Base-by-base conservation (phyloP, 1,140 invertebrate genomes). In the Solenopsis fugax region DNA sequence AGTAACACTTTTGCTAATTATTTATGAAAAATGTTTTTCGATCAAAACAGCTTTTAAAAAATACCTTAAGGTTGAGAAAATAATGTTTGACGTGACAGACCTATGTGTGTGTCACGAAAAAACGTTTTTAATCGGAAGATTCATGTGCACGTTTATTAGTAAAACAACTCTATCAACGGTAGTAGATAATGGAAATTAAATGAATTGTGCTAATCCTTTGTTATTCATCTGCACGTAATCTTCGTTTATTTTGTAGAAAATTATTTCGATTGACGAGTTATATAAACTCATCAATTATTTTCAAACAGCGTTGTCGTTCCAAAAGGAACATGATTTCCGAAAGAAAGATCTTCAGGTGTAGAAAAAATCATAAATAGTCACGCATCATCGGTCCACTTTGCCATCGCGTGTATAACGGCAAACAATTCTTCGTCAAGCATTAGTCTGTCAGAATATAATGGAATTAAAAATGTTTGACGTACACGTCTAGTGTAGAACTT, bases 391-490 rank as follows among this genome's bases (percentile, higher is more conserved):
- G 21, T 2, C 34, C 29, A 16, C 9, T 80, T 54, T 34, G 48
- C 13, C 52, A 54, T 37, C 7, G 29, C 29, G 41, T n/a, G 41
- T 29, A 16, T 10, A 21, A 77, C 41, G 41, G 41, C 4, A 6
- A 62, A 62, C 41, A 16, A 4, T 67, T 67, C 65, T 24, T 24
- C 18, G n/a, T 37, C 7, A 65, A 45, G 12, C 34, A 12, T 52
- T 13, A 41, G 41, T 41, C 41, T 7, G 7, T 41, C 34, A 41
- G 34, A 71, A 41, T 13, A 64, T n/a, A 65, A n/a, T 13, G 48
- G 24, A 81, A 81, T 81, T 69, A 69, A 67, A 67, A 67, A 80
- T 52, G 12, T 37, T 13, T 12, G 24, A 13, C 5, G 48, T 48
- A 10, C 48, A 69, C 45, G 9, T 64, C 41, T 41, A 41, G n/a